Base-by-base conservation (phyloP, 2,888 invertebrate species). In the Metallyticus violacea region DNA sequence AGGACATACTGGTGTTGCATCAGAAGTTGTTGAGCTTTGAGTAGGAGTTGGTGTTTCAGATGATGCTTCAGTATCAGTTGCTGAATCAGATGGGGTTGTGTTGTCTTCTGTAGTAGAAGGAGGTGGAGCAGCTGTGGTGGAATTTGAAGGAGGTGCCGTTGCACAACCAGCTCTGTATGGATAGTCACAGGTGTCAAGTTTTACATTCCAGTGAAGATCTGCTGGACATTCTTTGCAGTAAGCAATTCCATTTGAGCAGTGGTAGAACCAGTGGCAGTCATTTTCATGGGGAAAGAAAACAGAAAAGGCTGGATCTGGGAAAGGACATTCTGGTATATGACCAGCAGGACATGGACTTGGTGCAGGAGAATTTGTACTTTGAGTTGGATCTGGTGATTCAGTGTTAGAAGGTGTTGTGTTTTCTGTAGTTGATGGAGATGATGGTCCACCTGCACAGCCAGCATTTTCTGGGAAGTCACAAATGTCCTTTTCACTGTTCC, bases 401-500 rank as follows among this genome's bases (percentile, higher is more conserved):
- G 40, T 15, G 22, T 9, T 0, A 4, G 40, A 0, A 15, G 15
- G 3, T 62, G 0, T 4, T 62, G 40, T 62, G 15, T 62, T 22
- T 15, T 62, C 40, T 3, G 40, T 62, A 15, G 40, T 62, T 62
- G 40, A 62, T 4, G 2, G 15, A 62, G 40, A 22, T 62, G 40
- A 62, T 15, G 40, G 40, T 62, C 40, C 40, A 62, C 15, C 4
- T 62, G 15, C 4, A 2, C 40, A 62, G 0, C 40, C 40, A 62
- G 40, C 40, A 62, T 62, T 62, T 62, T 62, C 40, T 62, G 40
- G 40, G 7, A 15, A 62, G 40, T 62, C 40, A 62, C 40, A 62
- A 4, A 62, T 62, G 3, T 62, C 15, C 15, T 62, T 0, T 4
- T 62, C 6, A 62, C 22, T 2, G 97, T 97, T 89, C 96, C 79